Conservation (phyloP, 2,797 vertebrate genomes). For the Crenichthys baileyi region DNA sequence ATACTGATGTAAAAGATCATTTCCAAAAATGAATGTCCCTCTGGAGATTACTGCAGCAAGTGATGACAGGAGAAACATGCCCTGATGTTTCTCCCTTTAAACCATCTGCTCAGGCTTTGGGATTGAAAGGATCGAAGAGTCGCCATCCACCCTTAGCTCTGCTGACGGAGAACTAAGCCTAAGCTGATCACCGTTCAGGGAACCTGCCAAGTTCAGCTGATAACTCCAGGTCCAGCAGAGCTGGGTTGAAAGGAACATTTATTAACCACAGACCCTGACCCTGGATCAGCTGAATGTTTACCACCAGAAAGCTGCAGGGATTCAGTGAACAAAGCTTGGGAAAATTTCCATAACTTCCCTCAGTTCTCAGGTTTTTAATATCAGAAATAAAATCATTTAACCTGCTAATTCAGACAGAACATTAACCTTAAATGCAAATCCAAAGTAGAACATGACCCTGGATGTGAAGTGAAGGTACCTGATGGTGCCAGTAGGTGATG, state of each 20-base stretch:
- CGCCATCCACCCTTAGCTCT: slow-evolving; percentile 53
- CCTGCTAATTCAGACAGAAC: background rate
- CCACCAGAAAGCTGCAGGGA: too few species aligned
- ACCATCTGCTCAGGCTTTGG: slow-evolving; percentile 37
- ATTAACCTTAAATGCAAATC: background rate
- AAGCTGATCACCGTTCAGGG: slow-evolving; percentile 49
- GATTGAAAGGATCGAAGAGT: slow-evolving; percentile 38
- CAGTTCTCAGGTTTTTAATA: too few species aligned
- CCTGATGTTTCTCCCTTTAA: background rate
- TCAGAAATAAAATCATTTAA: too few species aligned
- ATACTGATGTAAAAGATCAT: background rate
- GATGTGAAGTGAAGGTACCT: slow-evolving; percentile 80
- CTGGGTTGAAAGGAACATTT: too few species aligned
- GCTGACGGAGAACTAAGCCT: slow-evolving; percentile 10
- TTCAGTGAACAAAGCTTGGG: too few species aligned
- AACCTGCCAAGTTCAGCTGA: slow-evolving; percentile 33
- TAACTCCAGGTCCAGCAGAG: slow-evolving; percentile 19
- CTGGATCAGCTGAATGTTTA: too few species aligned
- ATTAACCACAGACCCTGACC: too few species aligned
- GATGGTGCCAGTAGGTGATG: slow-evolving; percentile 96
- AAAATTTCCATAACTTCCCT: too few species aligned
- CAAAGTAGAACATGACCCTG: too few species aligned
- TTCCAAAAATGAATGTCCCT: background rate
- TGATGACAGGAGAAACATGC: background rate
- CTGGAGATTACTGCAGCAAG: background rate